Conservation (phyloP, 2,113 vertebrate genomes). For the Ictidomys tridecemlineatus region DNA sequence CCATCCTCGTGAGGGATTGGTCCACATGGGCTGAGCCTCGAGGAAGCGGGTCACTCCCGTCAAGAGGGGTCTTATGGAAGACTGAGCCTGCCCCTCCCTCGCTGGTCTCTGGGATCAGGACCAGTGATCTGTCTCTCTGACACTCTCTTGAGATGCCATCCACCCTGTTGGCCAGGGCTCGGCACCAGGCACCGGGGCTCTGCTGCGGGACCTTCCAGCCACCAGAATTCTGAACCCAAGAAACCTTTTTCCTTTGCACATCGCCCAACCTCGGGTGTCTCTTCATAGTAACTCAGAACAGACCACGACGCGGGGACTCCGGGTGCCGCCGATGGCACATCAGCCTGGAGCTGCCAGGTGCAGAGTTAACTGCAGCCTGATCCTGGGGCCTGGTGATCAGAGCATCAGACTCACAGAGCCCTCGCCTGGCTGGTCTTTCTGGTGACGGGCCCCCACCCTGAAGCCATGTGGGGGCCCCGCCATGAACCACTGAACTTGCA, state of each 20-base stretch:
- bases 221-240: neutral
- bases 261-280: no score
- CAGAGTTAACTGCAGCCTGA: neutral
- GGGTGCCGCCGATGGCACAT: no score
- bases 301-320: rapidly evolving
- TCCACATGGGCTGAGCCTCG: no score
- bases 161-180: neutral
- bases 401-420: no score
- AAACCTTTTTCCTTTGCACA: neutral
- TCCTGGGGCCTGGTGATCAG: neutral
- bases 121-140: neutral
- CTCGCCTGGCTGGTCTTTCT: neutral
- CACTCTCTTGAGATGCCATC: neutral
- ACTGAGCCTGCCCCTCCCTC: neutral
- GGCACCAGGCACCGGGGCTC: neutral
- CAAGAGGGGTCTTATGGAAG: no score
- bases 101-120: neutral
- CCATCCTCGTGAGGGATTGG: neutral
- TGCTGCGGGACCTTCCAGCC: neutral
- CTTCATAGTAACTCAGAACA: neutral
- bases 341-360: neutral
- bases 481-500: neutral
- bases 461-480: no score
- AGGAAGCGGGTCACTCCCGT: neutral
- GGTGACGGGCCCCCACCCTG: no score